Conservation (phyloP, 2,113 vertebrate genomes). For the Semnornis frantzii region DNA sequence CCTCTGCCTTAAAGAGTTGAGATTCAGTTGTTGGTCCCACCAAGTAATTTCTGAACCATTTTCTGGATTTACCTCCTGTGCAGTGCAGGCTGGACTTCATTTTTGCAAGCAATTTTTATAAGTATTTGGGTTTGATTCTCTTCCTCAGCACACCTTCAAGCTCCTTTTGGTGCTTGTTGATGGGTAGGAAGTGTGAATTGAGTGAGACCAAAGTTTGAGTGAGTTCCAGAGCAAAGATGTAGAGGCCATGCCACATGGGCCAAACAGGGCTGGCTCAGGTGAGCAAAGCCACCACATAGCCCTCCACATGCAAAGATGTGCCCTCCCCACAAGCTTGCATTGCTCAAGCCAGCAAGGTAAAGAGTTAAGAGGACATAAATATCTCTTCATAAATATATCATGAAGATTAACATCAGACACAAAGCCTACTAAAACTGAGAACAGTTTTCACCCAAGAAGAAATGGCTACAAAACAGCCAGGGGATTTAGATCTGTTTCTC, state of each 20-base stretch:
- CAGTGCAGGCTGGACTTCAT: neutral
- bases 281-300: neutral
- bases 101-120: neutral
- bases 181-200: neutral
- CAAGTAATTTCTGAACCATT: neutral
- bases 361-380: neutral
- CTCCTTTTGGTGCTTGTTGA: neutral
- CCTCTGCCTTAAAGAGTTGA: neutral
- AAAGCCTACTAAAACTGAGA: neutral
- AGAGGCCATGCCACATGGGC: accelerated
- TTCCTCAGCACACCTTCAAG: neutral
- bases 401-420: accelerated
- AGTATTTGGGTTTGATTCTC: neutral
- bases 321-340: neutral
- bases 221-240: neutral
- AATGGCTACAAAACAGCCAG: neutral
- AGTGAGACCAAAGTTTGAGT: neutral
- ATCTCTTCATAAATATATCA: neutral
- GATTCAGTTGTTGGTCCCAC: neutral
- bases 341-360: neutral
- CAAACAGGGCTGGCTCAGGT: neutral
- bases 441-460: neutral
- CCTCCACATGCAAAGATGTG: neutral
- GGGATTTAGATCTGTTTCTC: neutral
- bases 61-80: neutral